Evolutionary conservation across 2,113 vertebrate genomes (phyloP), one percentile per base, ranked within the genome.

Genomic region (Neotragus moschatus): DNA sequence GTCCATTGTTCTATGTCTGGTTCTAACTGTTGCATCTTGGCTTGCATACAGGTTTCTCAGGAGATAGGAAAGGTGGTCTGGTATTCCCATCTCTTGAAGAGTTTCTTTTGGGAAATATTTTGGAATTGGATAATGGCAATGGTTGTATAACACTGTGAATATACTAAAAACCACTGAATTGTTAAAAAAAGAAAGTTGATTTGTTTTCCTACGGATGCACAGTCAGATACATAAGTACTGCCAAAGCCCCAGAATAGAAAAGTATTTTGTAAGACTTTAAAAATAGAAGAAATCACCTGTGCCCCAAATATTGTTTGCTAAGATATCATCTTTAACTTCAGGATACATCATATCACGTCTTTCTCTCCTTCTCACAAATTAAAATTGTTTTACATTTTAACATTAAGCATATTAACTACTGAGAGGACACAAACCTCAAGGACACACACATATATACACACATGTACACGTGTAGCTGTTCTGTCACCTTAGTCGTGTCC

Each of bases 241-340:
- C 51, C 95, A 90, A 82, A 84, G 15, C 33, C 43, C 58, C 45
- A 90, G 88, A 87, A 79, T 84, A 90, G 55, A 84, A 51, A 85
- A 81, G 92, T n/a, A 63, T 84, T 79, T 79, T 56, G 30, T 70
- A 82, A 94, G 80, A 45, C 61, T 94, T 92, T 90, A 95, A 96
- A 96, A 97, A 86, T 70, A 73, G 61, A 95, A 95, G 77, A 9
- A 33, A 84, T 93, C 80, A 88, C 56, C 88, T 58, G 26, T 75
- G 82, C 51, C 26, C 63, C 17, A 93, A 75, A 80, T 86, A 96
- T 95, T 88, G 88, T 77, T 94, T 81, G 43, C 75, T 96, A 95
- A 63, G 75, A 73, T 93, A 82, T 7, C 73, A 86, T 85, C 75
- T 91, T 96, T 96, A 94, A 96, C 73, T 61, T 90, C 88, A 92